These are phyloP conservation scores for Scaptomyza flava DNA, from an alignment of 2,888 invertebrate species.

Conservation along the genomic window DNA sequence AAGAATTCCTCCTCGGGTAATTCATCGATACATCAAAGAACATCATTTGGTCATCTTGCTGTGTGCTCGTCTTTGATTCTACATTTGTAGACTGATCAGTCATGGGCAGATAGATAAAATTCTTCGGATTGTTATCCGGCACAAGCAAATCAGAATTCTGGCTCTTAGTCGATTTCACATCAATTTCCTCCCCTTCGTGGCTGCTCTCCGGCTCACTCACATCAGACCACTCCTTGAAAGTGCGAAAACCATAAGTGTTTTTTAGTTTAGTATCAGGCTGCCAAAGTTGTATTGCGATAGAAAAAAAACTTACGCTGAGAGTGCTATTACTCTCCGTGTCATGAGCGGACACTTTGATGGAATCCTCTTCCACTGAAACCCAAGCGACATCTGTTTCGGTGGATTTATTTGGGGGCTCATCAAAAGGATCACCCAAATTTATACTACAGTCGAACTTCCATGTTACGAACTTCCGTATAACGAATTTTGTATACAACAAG, in stretches of 20 bases:
- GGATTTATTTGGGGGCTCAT: neutral
- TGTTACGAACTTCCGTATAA: too few species aligned
- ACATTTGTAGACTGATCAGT: neutral
- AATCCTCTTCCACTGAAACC: constrained; percentile 67
- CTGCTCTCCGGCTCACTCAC: neutral
- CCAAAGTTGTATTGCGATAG: too few species aligned
- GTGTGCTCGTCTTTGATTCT: neutral
- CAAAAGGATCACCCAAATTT: neutral
- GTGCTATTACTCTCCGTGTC: constrained; percentile 60
- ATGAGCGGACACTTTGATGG: constrained; percentile 24
- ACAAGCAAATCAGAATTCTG: neutral
- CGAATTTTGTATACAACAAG: too few species aligned
- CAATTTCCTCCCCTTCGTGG: neutral
- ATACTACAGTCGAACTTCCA: too few species aligned
- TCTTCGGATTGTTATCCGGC: neutral
- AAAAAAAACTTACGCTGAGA: constrained; percentile 74
- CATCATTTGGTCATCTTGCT: constrained; percentile 3
- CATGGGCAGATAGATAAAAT: neutral
- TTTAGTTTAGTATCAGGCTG: neutral
- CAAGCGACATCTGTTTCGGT: constrained; percentile 44
- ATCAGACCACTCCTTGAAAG: constrained; percentile 82
- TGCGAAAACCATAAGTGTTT: neutral
- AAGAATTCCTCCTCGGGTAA: neutral
- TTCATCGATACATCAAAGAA: constrained; percentile 9
- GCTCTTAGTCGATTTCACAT: neutral